Conservation (phyloP, 2,888 invertebrate species). For the Tanypteryx hageni region DNA sequence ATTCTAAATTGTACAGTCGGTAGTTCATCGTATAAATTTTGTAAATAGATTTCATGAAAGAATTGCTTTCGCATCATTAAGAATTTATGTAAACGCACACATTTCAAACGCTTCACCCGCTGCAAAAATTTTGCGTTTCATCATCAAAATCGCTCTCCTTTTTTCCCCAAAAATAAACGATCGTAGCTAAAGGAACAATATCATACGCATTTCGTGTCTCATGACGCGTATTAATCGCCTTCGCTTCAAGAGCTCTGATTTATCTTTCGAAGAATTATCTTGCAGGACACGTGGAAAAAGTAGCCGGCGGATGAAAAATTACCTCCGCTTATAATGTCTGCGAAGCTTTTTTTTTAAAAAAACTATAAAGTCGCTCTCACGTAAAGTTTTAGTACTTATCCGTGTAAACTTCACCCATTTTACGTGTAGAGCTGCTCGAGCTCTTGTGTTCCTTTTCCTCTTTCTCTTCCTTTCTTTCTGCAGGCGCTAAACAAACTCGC, state of each 20-base stretch:
- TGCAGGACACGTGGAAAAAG: background rate
- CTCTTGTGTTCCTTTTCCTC: background rate
- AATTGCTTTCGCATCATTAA: too few species aligned
- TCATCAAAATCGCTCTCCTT: background rate
- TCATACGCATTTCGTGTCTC: background rate
- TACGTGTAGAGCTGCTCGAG: background rate
- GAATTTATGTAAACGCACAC: too few species aligned
- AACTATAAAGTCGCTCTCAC: background rate
- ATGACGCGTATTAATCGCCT: background rate
- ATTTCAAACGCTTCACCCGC: too few species aligned
- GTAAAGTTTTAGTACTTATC: background rate
- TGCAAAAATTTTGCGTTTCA: background rate
- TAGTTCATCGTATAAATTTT: too few species aligned
- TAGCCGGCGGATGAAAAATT: background rate
- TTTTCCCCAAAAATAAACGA: background rate
- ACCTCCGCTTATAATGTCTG: background rate
- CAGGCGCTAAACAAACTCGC: background rate
- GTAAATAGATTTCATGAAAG: too few species aligned
- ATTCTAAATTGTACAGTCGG: too few species aligned
- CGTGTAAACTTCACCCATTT: slow-evolving; percentile 1
- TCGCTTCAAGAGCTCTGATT: background rate
- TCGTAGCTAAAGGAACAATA: background rate
- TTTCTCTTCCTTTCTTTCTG: background rate
- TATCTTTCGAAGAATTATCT: background rate
- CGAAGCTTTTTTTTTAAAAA: background rate